These are phyloP conservation scores for Nasua narica DNA, from an alignment of 2,797 vertebrate species.

Conservation along the genomic window DNA sequence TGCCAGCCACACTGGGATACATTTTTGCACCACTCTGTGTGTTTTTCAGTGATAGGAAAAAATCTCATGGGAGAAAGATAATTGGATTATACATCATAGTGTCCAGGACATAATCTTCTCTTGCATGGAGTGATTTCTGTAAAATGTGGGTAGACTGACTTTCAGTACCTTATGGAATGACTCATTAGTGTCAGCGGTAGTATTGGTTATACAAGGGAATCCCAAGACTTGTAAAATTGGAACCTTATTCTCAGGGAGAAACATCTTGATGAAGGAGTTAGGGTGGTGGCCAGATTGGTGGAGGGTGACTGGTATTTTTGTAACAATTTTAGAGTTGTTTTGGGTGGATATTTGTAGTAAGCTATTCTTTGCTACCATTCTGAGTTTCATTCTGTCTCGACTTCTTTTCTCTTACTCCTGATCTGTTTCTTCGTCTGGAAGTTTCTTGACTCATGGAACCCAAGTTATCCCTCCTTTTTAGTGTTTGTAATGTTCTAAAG, in stretches of 20 bases:
- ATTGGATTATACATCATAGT: neutral
- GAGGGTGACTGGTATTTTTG: neutral
- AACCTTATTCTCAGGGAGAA: neutral
- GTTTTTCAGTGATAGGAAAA: constrained; percentile 15
- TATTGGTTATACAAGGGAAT: neutral
- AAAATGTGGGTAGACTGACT: neutral
- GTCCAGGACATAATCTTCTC: neutral
- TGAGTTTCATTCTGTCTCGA: neutral
- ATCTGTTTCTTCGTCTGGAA: neutral
- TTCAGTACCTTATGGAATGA: neutral
- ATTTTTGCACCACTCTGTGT: neutral
- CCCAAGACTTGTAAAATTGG: neutral
- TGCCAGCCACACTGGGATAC: neutral
- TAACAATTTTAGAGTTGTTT: neutral
- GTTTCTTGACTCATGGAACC: neutral
- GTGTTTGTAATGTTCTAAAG: neutral
- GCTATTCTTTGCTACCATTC: neutral
- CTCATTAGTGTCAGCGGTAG: neutral
- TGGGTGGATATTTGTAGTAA: neutral
- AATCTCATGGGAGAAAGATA: neutral
- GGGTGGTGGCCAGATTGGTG: neutral
- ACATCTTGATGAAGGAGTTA: neutral
- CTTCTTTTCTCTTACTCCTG: neutral
- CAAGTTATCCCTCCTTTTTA: neutral
- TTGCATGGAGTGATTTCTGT: neutral